Evolutionary conservation across 2,797 vertebrate species (phyloP).

Genomic region (Enteromius argenteus): DNA sequence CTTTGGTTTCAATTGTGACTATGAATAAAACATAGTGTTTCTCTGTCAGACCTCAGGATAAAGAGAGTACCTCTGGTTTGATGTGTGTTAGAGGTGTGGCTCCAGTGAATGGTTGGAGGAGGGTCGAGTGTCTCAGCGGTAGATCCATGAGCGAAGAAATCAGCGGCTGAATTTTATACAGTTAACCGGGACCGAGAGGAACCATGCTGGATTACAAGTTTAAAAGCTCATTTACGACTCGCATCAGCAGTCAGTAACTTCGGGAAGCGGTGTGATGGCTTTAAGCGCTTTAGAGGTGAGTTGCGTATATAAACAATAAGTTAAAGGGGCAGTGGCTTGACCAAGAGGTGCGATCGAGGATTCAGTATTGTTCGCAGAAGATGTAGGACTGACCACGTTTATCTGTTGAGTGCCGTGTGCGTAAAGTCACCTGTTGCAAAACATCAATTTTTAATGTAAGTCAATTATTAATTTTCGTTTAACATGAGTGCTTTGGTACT

Average conservation of each 20-base stretch:
- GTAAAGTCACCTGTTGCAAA: slow-evolving; percentile 32
- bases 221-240: background rate
- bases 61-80: slow-evolving; percentile 14
- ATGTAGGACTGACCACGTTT: background rate
- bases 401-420: slow-evolving; percentile 3
- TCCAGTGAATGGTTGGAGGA: slow-evolving; percentile 39
- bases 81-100: slow-evolving; percentile 47
- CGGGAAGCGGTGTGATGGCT: background rate
- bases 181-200: slow-evolving; percentile 7
- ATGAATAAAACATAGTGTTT: slow-evolving; percentile 6
- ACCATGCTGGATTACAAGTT: slow-evolving; percentile 6
- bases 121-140: slow-evolving; percentile 35
- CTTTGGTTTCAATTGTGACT: background rate
- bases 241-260: background rate
- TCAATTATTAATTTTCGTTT: background rate
- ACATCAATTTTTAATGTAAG: background rate
- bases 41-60: background rate
- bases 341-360: slow-evolving; percentile 9
- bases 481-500: background rate
- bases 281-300: slow-evolving; percentile 24
- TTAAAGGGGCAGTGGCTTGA: slow-evolving; percentile 12
- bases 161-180: slow-evolving; percentile 12
- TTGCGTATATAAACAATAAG: slow-evolving; percentile 18
- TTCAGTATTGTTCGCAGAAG: slow-evolving; percentile 33
- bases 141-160: slow-evolving; percentile 34